A percentile compares a stretch with the other conserved stretches of the same genome.
Evolutionary conservation across 1,140 invertebrate genomes (phyloP).

Genomic region (Sarcophaga peregrina): DNA sequence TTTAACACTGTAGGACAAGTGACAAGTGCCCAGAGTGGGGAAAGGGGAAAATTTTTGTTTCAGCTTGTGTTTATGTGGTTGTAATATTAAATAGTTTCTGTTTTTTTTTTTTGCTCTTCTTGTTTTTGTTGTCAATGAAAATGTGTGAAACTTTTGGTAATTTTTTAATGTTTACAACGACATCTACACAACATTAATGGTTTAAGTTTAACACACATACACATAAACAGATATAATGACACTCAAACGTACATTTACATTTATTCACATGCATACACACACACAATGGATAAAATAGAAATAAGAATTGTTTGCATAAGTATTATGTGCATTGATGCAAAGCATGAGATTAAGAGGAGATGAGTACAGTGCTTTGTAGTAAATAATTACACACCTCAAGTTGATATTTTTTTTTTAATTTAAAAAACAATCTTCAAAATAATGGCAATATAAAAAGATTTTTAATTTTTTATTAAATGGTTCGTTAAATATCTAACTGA

Average conservation of each 20-base stretch:
- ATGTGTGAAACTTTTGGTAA: slow-evolving; percentile 22
- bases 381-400: no score
- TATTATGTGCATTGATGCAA: no score
- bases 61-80: neutral
- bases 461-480: no score
- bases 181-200: slow-evolving; percentile 24
- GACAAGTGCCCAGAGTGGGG: no score
- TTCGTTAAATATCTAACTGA: no score
- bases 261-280: neutral
- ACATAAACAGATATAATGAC: neutral
- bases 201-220: neutral
- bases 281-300: neutral
- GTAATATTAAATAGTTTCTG: neutral
- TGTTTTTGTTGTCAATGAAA: neutral
- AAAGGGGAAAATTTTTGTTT: neutral
- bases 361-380: no score
- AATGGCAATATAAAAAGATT: no score
- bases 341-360: no score
- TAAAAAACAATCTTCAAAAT: no score
- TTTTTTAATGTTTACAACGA: slow-evolving; percentile 16
- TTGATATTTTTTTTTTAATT: no score
- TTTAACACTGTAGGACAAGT: neutral
- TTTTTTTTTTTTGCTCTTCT: neutral
- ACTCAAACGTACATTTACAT: neutral
- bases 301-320: no score